These are phyloP conservation scores for Anastrepha obliqua DNA, from an alignment of 1,140 invertebrate species.

Conservation along the genomic window DNA sequence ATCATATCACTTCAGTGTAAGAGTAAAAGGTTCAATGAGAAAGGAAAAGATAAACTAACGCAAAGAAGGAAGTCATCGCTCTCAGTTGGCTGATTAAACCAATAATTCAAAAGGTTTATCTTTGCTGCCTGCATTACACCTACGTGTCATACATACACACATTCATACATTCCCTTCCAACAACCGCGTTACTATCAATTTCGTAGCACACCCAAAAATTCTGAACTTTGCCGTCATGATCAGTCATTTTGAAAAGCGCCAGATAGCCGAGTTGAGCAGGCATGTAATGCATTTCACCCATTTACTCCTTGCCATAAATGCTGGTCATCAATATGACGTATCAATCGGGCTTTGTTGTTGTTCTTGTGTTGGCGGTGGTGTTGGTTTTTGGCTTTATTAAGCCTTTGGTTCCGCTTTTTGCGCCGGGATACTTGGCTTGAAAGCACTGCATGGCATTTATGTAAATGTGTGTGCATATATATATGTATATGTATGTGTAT, in stretches of 20 bases:
- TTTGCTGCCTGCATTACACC: neutral
- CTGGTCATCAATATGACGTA: slow-evolving; percentile 7
- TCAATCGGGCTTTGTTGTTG: neutral
- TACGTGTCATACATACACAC: neutral
- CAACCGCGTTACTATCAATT: neutral
- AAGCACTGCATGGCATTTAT: neutral
- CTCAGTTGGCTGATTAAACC: slow-evolving; percentile 8
- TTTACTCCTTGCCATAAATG: neutral
- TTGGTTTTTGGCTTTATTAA: neutral
- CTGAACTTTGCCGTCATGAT: slow-evolving; percentile 44
- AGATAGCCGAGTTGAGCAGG: neutral
- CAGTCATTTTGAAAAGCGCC: neutral
- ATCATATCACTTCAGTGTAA: neutral
- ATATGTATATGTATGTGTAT: no score
- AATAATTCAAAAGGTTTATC: neutral
- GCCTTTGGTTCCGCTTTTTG: slow-evolving; percentile 30
- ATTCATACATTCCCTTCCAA: neutral
- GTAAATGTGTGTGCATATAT: neutral
- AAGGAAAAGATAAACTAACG: neutral
- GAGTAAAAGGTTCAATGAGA: neutral
- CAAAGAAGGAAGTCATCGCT: slow-evolving; percentile 36
- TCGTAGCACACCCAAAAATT: slow-evolving; percentile 23
- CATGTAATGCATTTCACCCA: neutral
- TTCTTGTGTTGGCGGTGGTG: neutral
- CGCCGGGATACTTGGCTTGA: neutral